These are phyloP conservation scores for Phasianus colchicus DNA, from an alignment of 2,113 vertebrate genomes.

Conservation along the genomic window DNA sequence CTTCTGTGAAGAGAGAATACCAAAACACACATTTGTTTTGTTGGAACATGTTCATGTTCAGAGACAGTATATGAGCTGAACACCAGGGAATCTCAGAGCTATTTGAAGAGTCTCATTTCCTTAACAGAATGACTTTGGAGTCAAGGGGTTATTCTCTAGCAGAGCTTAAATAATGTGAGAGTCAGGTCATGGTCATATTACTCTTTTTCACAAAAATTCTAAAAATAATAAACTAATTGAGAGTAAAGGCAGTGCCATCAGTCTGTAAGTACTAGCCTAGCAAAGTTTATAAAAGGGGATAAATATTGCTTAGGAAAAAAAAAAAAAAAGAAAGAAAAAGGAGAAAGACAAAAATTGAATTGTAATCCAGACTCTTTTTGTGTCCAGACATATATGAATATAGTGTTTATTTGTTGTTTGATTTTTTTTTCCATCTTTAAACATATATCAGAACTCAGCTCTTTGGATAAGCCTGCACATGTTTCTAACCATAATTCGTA, in stretches of 20 bases:
- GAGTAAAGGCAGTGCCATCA: not conserved
- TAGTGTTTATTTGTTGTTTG: not conserved
- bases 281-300: not conserved
- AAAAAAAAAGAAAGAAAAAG: not conserved
- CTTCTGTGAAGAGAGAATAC: not conserved
- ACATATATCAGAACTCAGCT: not conserved
- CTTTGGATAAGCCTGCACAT: not conserved
- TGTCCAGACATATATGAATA: not conserved
- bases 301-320: not conserved
- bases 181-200: not conserved
- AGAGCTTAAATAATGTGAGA: not conserved
- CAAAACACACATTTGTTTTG: not conserved
- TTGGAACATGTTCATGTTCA: not conserved
- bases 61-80: fast-evolving
- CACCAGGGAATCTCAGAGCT: not conserved
- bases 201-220: not conserved
- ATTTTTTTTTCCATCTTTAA: fast-evolving
- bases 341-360: not conserved
- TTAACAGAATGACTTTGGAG: not conserved
- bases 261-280: not conserved
- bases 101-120: slow-evolving; percentile 26
- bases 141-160: not conserved
- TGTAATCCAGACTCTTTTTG: not conserved
- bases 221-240: not conserved
- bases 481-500: not conserved